Evolutionary conservation across 2,888 invertebrate genomes (phyloP), one percentile per base, ranked within the genome.

Genomic region (Zele albiditarsus): DNA sequence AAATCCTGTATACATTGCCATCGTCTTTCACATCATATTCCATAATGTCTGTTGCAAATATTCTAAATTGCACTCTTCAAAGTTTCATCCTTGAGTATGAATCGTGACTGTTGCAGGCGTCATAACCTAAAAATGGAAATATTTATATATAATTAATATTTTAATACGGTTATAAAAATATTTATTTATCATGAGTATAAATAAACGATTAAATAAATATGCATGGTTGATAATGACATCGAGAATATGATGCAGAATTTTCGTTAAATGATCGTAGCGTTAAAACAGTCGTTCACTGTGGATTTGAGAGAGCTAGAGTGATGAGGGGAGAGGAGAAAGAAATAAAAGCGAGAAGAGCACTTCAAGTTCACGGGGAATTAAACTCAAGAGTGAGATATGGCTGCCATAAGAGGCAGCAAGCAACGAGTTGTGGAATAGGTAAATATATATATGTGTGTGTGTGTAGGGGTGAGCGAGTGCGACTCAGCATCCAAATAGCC

Each of bases 341-440:
- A 16, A 38, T 31, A 53, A 65, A 31, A 60, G 66, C 31, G 23
- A 25, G 38, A 53, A 72, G 49, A 53, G 73, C 46, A 73, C 73
- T 67, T 42, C 3, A 67, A 53, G 66, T 73, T 73, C 67, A 58
- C 73, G 73, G 73, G 38, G 67, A 73, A 73, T 73, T 73, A 73
- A 67, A 67, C 67, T 42, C 66, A 31, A 16, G 65, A 73, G 73
- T 73, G 73, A 73, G 66, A 67, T 67, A 73, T 72, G 42, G 72
- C 67, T 42, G 60, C 42, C 60, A 67, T 73, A 57, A 73, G 67
- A 57, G 31, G 53, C 42, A 58, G 27, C 68, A 67, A 67, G 28
- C 57, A 53, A 57, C 62, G 63, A 42, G 60, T 38, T 60, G 42
- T 42, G 58, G 60, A 62, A 62, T 27, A 71, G 71, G 49, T 31